phyloP scores from a whole-genome alignment of 1,140 invertebrate genomes.

The Scaptomyza hsui region DNA sequence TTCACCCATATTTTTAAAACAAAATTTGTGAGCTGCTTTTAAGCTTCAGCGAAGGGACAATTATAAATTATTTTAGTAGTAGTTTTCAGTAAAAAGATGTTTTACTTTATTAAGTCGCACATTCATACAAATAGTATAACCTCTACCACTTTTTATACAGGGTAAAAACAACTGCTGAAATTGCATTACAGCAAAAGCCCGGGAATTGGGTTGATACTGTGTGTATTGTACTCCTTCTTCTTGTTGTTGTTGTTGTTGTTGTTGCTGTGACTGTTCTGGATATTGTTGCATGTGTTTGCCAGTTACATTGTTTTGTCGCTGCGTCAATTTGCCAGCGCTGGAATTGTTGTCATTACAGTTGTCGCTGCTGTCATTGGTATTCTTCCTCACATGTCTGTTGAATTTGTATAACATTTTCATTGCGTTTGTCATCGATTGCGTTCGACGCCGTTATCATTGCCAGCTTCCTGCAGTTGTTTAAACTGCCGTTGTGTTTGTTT shows the following conservation, averaged over 20 bases:
- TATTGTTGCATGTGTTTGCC: background rate
- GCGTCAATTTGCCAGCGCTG: background rate
- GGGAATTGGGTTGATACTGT: slow-evolving; percentile 2
- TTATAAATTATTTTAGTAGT: too few species aligned
- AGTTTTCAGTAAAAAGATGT: too few species aligned
- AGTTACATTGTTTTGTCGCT: slow-evolving; percentile 3
- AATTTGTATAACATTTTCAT: slow-evolving; percentile 23
- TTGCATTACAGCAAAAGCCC: slow-evolving; percentile 1
- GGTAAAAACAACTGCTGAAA: background rate
- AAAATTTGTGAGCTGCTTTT: too few species aligned
- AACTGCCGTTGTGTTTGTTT: background rate
- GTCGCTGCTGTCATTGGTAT: slow-evolving; percentile 11
- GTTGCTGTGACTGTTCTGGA: background rate
- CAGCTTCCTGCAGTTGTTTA: slow-evolving; percentile 5
- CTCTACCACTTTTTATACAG: too few species aligned
- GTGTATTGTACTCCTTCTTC: background rate
- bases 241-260: slow-evolving; percentile 12
- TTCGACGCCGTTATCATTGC: slow-evolving; percentile 6
- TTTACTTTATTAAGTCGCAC: too few species aligned
- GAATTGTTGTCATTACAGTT: slow-evolving; percentile 22
- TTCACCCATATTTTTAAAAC: too few species aligned
- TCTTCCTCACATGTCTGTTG: slow-evolving; percentile 13
- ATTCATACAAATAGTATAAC: too few species aligned
- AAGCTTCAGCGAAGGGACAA: too few species aligned
- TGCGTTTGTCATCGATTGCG: slow-evolving; percentile 7